Conservation (phyloP, 2,113 vertebrate genomes). For the Phrynocephalus versicolor region DNA sequence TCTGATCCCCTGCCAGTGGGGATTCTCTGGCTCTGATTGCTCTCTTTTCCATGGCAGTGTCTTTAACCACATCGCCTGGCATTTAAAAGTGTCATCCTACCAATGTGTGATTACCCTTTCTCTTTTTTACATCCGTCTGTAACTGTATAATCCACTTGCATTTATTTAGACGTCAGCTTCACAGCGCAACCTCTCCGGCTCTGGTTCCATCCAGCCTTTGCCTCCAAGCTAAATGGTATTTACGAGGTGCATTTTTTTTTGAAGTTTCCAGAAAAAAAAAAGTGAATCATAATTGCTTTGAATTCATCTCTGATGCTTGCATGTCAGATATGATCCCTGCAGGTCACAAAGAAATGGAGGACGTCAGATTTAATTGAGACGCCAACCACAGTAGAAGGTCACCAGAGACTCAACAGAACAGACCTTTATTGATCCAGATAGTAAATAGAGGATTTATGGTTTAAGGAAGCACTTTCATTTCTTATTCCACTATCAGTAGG, state of each 20-base stretch:
- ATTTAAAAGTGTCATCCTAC: neutral
- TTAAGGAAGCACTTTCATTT: neutral
- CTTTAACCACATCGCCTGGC: no score
- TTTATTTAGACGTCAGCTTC: neutral
- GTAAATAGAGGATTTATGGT: neutral
- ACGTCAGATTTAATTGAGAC: slow-evolving; percentile 29
- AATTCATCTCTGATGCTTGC: slow-evolving; percentile 23
- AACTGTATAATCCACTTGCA: neutral
- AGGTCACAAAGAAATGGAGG: slow-evolving; percentile 13
- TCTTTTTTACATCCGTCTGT: no score
- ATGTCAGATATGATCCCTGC: neutral
- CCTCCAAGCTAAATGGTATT: neutral
- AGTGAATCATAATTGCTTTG: slow-evolving; percentile 23
- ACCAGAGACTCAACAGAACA: neutral
- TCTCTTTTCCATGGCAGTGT: no score
- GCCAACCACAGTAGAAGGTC: slow-evolving; percentile 1
- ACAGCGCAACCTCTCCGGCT: neutral
- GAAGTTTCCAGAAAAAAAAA: neutral
- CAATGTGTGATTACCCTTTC: neutral
- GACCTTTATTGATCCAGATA: neutral
- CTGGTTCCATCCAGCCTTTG: neutral
- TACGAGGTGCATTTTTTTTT: neutral
- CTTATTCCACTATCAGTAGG: neutral
- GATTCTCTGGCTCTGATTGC: no score
- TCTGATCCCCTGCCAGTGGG: no score